These are phyloP conservation scores for Xestia ashworthii DNA, from an alignment of 2,888 invertebrate genomes.

Conservation along the genomic window DNA sequence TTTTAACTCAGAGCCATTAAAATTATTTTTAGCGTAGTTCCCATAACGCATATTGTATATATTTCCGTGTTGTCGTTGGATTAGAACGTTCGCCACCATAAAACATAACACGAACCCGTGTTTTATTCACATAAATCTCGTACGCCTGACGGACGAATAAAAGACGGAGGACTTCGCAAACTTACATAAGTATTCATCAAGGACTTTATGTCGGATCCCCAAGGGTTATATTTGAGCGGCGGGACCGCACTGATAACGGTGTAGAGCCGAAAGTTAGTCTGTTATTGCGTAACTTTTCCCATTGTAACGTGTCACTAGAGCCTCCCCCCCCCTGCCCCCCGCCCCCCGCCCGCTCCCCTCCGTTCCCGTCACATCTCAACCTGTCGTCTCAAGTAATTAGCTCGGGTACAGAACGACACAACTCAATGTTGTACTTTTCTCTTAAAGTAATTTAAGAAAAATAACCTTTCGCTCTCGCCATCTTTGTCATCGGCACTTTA, in stretches of 20 bases:
- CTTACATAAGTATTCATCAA: conserved; percentile 45
- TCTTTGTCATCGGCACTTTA: conserved; percentile 43
- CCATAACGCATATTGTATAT: conserved; percentile 53
- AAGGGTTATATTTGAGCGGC: conserved; percentile 70
- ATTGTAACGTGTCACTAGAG: conserved; percentile 80
- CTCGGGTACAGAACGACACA: conserved; percentile 64
- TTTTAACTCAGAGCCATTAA: conserved; percentile 40
- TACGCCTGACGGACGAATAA: conserved; percentile 74
- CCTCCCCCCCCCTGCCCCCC: conserved; percentile 36
- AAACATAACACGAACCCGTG: conserved; percentile 71
- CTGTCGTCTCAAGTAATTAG: conserved; percentile 76
- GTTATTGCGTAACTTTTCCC: conserved; percentile 85
- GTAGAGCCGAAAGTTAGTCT: conserved; percentile 74
- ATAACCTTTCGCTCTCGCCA: conserved; percentile 58
- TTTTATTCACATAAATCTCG: conserved; percentile 79
- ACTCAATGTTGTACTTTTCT: conserved; percentile 70
- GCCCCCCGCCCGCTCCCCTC: conserved; percentile 25
- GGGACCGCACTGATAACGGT: conserved; percentile 60
- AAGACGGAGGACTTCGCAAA: conserved; percentile 68
- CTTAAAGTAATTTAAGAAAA: conserved; percentile 72
- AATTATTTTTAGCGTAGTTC: conserved; percentile 61
- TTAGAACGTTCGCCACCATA: conserved; percentile 71
- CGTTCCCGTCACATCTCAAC: conserved; percentile 50
- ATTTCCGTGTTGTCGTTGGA: conserved; percentile 68
- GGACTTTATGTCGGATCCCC: conserved; percentile 64